Conservation (phyloP, 2,797 vertebrate species). For the Aphelocoma californica region DNA sequence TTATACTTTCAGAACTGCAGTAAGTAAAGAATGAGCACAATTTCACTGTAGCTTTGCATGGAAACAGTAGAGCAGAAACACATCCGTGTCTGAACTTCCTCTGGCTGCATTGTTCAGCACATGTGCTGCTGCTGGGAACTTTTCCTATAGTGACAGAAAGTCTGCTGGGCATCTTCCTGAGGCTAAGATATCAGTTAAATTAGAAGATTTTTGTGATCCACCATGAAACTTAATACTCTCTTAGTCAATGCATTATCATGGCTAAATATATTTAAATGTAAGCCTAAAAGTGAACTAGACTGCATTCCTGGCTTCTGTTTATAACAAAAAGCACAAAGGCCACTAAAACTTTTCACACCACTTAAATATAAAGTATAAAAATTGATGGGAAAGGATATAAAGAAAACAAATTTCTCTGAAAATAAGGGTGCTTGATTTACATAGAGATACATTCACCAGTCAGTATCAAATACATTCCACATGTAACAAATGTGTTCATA, state of each 20-base stretch:
- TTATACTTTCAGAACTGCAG: conserved; percentile 93
- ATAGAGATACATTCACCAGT: background rate
- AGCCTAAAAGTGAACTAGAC: background rate
- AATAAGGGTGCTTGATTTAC: background rate
- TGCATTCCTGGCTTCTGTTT: background rate
- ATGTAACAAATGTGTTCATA: background rate
- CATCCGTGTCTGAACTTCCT: background rate
- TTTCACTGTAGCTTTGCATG: background rate
- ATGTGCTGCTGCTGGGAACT: background rate
- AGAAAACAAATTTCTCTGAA: background rate
- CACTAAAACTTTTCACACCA: background rate
- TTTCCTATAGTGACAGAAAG: background rate
- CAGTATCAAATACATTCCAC: background rate
- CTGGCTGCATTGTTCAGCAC: background rate
- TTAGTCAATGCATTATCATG: background rate
- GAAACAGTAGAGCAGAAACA: background rate
- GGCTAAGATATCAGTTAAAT: background rate
- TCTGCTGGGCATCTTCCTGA: background rate
- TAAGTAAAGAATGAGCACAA: conserved; percentile 72
- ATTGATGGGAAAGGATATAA: background rate
- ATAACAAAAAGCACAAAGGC: background rate
- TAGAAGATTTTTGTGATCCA: background rate
- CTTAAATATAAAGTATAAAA: background rate
- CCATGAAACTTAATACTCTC: background rate
- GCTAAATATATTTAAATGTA: background rate